These are phyloP conservation scores for Myopa testacea DNA, from an alignment of 2,888 invertebrate species.

Conservation along the genomic window DNA sequence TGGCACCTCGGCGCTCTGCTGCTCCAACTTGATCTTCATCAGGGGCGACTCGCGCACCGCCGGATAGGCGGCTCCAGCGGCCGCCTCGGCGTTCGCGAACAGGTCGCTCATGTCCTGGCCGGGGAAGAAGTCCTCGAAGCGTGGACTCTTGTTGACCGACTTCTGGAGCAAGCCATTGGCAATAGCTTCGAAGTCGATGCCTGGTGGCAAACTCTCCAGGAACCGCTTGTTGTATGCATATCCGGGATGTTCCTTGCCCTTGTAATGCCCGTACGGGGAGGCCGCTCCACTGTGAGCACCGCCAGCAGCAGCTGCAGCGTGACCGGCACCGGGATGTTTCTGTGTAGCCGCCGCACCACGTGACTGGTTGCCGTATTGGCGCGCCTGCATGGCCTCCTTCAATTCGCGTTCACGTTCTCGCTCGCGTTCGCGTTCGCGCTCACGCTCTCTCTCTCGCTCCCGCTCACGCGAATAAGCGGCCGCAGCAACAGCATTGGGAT, in stretches of 20 bases:
- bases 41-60: constrained; percentile 59
- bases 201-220: constrained; percentile 64
- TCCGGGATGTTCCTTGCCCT: constrained; percentile 60
- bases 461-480: constrained; percentile 53
- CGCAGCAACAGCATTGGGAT: constrained; percentile 54
- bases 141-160: constrained; percentile 65
- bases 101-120: constrained; percentile 63
- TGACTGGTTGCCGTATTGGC: constrained; percentile 62
- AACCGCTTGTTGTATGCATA: constrained; percentile 64
- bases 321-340: constrained; percentile 29
- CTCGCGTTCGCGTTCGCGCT: constrained; percentile 52
- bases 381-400: constrained; percentile 60
- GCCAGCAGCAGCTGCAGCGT: neutral
- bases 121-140: constrained; percentile 65
- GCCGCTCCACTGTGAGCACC: constrained; percentile 48
- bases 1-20: constrained; percentile 63
- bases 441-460: constrained; percentile 54
- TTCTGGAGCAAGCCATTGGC: constrained; percentile 65
- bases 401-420: constrained; percentile 55
- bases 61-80: constrained; percentile 52
- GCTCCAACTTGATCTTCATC: constrained; percentile 65
- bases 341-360: constrained; percentile 52
- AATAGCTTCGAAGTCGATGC: constrained; percentile 65
- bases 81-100: constrained; percentile 56
- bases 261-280: constrained; percentile 59